Base-by-base conservation (phyloP, 2,797 vertebrate genomes). In the Xyrichtys novacula region DNA sequence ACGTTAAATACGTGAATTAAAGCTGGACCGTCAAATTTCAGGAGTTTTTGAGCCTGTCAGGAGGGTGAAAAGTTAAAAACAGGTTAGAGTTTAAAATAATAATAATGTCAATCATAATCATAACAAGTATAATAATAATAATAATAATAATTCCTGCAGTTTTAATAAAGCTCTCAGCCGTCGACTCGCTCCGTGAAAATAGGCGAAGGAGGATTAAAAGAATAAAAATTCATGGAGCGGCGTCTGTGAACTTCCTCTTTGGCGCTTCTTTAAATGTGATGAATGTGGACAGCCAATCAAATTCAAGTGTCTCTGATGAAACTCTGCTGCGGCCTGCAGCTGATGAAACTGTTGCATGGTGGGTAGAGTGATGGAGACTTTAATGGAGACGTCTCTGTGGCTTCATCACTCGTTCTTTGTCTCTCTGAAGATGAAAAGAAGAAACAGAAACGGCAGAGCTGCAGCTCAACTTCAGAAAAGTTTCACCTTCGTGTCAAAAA, bases 271-370 rank as follows among this genome's bases (percentile, higher is more conserved):
- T 16, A 60, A 15, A 2, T 26, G 31, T 20, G 23, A 55, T 65
- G 15, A 53, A 28, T 19, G 26, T 7, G 55, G 52, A 54, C 8
- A 11, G 28, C 17, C 36, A n/a, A 49, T 43, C 53, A 22, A 32
- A 19, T 29, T 8, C 38, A 38, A 16, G 23, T 1, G 11, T 11
- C 38, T 61, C 28, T 64, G 73, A 60, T 60, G 72, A 52, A 36
- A 49, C 32, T 15, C 49, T 3, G 16, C 49, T 39, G 67, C 12
- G 44, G 50, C 31, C 19, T 1, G 54, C 5, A 3, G 74, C 50
- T 75, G 75, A 82, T 49, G 75, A 69, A 75, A 82, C 60, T 58
- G 70, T 74, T 76, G 61, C 71, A 74, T 66, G 65, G 66, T 77
- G 71, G 80, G 50, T 57, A 52, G 62, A 71, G 14, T 53, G 69